A percentile compares a stretch with the other conserved stretches of the same genome.
phyloP scores from a whole-genome alignment of 2,113 vertebrate species.

The Poeciliopsis prolifica region DNA sequence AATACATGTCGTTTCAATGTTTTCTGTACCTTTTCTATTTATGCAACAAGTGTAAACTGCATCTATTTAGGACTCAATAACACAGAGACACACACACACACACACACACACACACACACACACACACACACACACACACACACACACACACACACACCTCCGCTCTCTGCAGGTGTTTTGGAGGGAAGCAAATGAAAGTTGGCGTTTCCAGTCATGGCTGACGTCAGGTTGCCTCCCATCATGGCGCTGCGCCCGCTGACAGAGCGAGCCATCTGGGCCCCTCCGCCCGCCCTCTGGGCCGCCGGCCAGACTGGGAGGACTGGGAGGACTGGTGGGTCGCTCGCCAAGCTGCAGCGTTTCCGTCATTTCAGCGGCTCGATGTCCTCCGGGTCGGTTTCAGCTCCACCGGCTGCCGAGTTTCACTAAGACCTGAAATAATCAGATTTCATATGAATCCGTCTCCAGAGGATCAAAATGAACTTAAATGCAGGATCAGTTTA shows the following conservation, averaged over 20 bases:
- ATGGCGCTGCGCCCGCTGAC: conserved; percentile 64
- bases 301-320: conserved; percentile 57
- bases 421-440: conserved; percentile 14
- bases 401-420: conserved; percentile 31
- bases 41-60: neutral
- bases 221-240: conserved; percentile 63
- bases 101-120: too few relatives aligned
- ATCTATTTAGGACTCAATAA: neutral
- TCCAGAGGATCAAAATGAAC: neutral
- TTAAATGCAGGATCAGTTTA: neutral
- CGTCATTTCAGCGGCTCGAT: conserved; percentile 31
- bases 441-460: conserved; percentile 3
- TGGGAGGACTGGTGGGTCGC: conserved; percentile 26
- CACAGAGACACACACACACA: neutral
- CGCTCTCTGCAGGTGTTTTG: conserved; percentile 64
- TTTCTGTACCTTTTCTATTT: neutral
- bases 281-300: conserved; percentile 66
- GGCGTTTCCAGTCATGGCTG: conserved; percentile 56
- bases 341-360: conserved; percentile 57
- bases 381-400: conserved; percentile 3
- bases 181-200: conserved; percentile 57
- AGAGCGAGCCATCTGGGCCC: conserved; percentile 74
- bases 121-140: neutral
- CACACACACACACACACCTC: conserved; percentile 15
- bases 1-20: too few relatives aligned